Evolutionary conservation across 2,113 vertebrate species (phyloP), one percentile per base, ranked within the genome.

Genomic region (Collichthys lucidus): DNA sequence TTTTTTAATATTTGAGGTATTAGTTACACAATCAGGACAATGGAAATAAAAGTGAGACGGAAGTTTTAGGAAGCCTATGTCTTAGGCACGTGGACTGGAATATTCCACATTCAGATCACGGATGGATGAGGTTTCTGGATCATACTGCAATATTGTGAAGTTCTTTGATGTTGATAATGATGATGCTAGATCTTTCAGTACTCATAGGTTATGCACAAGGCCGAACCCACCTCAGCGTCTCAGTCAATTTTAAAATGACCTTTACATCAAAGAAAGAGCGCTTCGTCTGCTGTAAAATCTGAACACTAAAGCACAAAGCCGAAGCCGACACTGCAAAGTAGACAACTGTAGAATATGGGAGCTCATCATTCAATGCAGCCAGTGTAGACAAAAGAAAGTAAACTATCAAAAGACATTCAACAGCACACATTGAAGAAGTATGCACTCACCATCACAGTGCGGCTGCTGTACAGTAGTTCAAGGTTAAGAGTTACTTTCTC

Each of bases 191-290:
- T 69, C 72, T 78, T 79, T 85, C 61, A 86, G 63, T 62, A 73
- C 31, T 65, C 7, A 12, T 77, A 46, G 63, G 77, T 86, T 79
- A 71, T 64, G 63, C 71, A 81, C 78, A 71, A 82, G 76, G 66
- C 59, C 67, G 83, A 83, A 77, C 40, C 63, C 50, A 64, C 87
- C 75, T 80, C 26, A 64, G 42, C 42, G 31, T 82, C 63, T 76
- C 67, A 64, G 47, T 67, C 59, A 46, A 84, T 72, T 77, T 83
- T 35, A 49, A 67, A 85, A 81, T 55, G 56, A 87, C 86, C 77
- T 88, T 83, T 80, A 66, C 61, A 84, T 82, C 61, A 70, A 42
- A 81, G 66, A 85, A 82, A 73, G 60, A 79, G 52, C 69, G 24
- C 62, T 75, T 64, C 31, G 78, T 79, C 59, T 64, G 55, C 29